A percentile compares a stretch with the other conserved stretches of the same genome.
These are phyloP conservation scores for Lagodon rhomboides DNA, from an alignment of 2,797 vertebrate species.

Conservation along the genomic window DNA sequence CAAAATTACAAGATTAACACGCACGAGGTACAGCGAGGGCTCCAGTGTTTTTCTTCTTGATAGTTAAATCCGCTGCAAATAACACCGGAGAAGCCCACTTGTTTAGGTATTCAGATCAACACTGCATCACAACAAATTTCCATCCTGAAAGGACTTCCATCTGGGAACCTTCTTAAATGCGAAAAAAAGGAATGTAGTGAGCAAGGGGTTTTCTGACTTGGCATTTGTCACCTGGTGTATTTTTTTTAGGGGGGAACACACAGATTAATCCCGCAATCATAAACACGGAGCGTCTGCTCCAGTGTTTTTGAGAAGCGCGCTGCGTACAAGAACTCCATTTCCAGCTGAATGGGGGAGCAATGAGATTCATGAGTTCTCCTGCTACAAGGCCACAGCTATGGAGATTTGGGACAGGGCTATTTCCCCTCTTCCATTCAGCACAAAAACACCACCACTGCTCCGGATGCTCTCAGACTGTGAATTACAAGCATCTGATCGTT, in stretches of 20 bases:
- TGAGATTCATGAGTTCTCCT: conserved; percentile 81
- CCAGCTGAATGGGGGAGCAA: conserved; percentile 73
- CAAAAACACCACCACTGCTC: conserved; percentile 47
- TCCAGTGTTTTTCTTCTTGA: conserved; percentile 12
- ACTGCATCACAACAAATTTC: conserved; percentile 10
- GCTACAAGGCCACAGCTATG: conserved; percentile 71
- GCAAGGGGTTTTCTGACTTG: conserved; percentile 53
- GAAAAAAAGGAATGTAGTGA: conserved; percentile 19
- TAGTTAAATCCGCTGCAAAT: conserved; percentile 23
- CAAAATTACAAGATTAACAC: conserved; percentile 75
- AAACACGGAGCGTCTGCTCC: conserved; percentile 56
- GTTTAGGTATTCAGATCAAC: conserved; percentile 23
- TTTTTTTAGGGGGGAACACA: conserved; percentile 47
- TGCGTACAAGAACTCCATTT: conserved; percentile 68
- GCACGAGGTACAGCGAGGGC: conserved; percentile 37
- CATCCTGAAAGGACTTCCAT: conserved; percentile 43
- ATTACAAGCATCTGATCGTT: conserved; percentile 51
- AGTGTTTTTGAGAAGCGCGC: conserved; percentile 60
- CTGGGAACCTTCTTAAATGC: conserved; percentile 25
- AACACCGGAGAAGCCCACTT: neutral
- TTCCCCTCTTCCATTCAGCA: conserved; percentile 63
- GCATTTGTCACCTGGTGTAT: conserved; percentile 58
- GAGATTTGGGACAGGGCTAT: conserved; percentile 70
- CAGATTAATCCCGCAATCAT: conserved; percentile 67
- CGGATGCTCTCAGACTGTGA: conserved; percentile 54